Conservation (phyloP, 2,113 vertebrate species). For the Anarhynchus alexandrinus region DNA sequence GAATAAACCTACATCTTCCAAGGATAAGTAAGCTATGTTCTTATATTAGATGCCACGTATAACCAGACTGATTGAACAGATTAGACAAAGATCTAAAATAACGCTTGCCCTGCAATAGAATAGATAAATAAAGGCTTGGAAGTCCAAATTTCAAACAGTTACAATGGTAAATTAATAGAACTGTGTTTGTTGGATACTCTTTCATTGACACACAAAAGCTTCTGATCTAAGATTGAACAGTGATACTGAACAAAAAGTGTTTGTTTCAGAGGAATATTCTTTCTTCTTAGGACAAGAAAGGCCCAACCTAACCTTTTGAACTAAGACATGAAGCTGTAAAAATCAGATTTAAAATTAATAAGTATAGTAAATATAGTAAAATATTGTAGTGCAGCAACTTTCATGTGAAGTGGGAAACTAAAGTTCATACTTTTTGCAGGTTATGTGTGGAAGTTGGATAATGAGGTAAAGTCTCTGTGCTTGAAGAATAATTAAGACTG, state of each 20-base stretch:
- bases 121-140: not conserved
- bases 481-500: too few species aligned
- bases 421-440: not conserved
- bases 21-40: not conserved
- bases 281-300: not conserved
- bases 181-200: not conserved
- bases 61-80: not conserved
- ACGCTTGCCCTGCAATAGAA: not conserved
- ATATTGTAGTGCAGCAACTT: not conserved
- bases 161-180: not conserved
- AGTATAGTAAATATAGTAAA: not conserved
- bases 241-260: not conserved
- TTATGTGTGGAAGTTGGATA: not conserved
- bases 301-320: not conserved
- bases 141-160: not conserved
- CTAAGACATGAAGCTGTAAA: not conserved
- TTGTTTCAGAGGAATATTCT: not conserved
- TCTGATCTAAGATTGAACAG: not conserved
- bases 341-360: not conserved
- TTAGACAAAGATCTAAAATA: not conserved
- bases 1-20: not conserved
- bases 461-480: too few species aligned
- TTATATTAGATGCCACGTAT: not conserved
- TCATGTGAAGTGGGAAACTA: not conserved
- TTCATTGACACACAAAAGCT: not conserved